These are phyloP conservation scores for Orius insidiosus DNA, from an alignment of 1,140 invertebrate species.

Conservation along the genomic window DNA sequence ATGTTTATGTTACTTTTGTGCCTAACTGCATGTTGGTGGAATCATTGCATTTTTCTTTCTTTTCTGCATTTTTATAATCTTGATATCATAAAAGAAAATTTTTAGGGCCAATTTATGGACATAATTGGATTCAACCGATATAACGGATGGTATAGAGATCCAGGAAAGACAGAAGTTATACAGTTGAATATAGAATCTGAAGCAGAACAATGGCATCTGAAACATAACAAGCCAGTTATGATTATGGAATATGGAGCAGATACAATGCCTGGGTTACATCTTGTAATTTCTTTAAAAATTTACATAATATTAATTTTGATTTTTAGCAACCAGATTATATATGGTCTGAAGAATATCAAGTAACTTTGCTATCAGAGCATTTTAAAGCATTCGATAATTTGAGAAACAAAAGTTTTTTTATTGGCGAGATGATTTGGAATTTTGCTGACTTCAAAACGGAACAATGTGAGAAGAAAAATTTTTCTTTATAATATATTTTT, in stretches of 20 bases:
- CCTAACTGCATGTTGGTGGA: too few relatives aligned
- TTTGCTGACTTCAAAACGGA: constrained; percentile 77
- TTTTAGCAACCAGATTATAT: constrained; percentile 47
- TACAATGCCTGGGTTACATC: constrained; percentile 72
- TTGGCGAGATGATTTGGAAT: constrained; percentile 97
- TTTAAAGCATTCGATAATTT: constrained; percentile 80
- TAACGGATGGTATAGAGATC: constrained; percentile 80
- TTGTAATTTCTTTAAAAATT: constrained; percentile 25
- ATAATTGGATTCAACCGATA: constrained; percentile 90
- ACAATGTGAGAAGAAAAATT: constrained; percentile 35
- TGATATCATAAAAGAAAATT: constrained; percentile 2
- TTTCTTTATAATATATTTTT: constrained; percentile 6
- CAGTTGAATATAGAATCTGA: constrained; percentile 50
- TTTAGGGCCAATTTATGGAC: constrained; percentile 53
- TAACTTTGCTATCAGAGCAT: constrained; percentile 61
- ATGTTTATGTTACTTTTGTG: too few relatives aligned
- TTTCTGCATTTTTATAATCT: neutral
- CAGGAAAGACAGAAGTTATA: constrained; percentile 64
- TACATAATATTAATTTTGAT: neutral
- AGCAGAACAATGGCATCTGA: constrained; percentile 63
- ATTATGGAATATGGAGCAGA: constrained; percentile 93
- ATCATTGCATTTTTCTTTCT: too few relatives aligned
- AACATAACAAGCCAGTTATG: constrained; percentile 77
- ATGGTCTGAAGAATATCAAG: constrained; percentile 92
- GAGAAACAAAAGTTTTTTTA: constrained; percentile 59